phyloP scores from a whole-genome alignment of 2,113 vertebrate genomes.

The Toxotes chatareus region DNA sequence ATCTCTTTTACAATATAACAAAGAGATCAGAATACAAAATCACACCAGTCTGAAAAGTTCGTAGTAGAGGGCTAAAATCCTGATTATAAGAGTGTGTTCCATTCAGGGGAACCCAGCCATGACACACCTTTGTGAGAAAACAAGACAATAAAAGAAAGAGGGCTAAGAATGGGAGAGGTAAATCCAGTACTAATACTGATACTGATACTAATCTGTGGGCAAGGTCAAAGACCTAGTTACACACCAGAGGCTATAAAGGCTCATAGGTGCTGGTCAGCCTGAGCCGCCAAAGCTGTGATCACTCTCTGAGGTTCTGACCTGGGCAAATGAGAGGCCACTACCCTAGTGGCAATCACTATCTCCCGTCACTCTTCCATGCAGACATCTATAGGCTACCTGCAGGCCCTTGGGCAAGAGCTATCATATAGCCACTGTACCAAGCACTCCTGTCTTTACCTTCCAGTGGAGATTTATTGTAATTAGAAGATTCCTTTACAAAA shows the following conservation, averaged over 20 bases:
- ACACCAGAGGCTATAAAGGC: conserved; percentile 76
- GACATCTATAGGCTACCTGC: conserved; percentile 77
- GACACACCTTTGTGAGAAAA: conserved; percentile 54
- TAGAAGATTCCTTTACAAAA: conserved; percentile 86
- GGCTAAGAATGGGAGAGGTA: conserved; percentile 57
- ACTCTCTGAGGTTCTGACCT: conserved; percentile 79
- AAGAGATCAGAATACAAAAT: conserved; percentile 5
- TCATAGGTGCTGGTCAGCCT: conserved; percentile 75
- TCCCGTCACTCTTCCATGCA: conserved; percentile 76
- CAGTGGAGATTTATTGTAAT: conserved; percentile 87
- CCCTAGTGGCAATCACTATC: conserved; percentile 73
- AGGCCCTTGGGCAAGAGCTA: conserved; percentile 70
- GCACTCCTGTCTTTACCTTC: conserved; percentile 74
- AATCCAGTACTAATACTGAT: conserved; percentile 77
- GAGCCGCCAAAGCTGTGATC: conserved; percentile 76
- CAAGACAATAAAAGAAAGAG: conserved; percentile 62
- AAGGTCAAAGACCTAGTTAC: conserved; percentile 85
- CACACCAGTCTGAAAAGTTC: background rate
- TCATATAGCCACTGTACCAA: conserved; percentile 82
- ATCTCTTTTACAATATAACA: background rate
- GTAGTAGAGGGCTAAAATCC: conserved; percentile 11
- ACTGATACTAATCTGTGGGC: conserved; percentile 85
- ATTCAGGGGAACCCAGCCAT: conserved; percentile 46
- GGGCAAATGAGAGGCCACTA: conserved; percentile 77
- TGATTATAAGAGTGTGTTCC: conserved; percentile 18